Base-by-base conservation (phyloP, 64 coral and sea anemone genomes). In the Catalaphyllia jardinei region DNA sequence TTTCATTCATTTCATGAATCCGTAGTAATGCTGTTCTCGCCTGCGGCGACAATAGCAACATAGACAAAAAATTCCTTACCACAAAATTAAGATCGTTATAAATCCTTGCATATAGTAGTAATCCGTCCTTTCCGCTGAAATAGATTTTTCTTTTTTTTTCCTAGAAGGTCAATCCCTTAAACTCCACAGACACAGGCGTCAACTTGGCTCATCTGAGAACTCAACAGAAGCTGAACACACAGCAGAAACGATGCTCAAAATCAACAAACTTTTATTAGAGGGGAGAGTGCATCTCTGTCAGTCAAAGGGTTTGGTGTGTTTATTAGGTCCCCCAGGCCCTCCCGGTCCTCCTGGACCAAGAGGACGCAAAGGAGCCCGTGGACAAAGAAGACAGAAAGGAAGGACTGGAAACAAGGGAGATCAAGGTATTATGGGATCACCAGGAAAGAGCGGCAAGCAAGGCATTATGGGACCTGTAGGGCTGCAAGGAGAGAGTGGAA, bases 391-490 rank as follows among this genome's bases (percentile, higher is more conserved):
- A 14, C n/a, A 15, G 54, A 57, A 57, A 57, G 54, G 54, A 57
- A 12, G 0, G 15, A 15, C 54, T 57, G 54, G 54, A 57, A 57
- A 57, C 54, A 57, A 57, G 15, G 54, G 54, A 16, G 12, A 73
- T 15, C 8, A 31, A 31, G 29, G 29, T 73, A n/a, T 14, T 29
- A 29, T 28, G 71, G 29, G 71, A 73, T 29, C 28, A 1, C 29
- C 71, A 29, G 71, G 71, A 73, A 73, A 29, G 71, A 73, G 71
- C 11, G 71, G 71, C 24, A 73, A 73, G 27, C 71, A 73, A 73
- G 71, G 71, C 71, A 27, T 14, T 1, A 30, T 13, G 8, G 71
- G 71, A 73, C 25, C 54, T 57, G 2, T 1, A 57, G 54, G 54
- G 15, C 11, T 1, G 15, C 10, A 57, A 0, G 54, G 54, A 57